phyloP scores from a whole-genome alignment of 2,113 vertebrate genomes.

The Calidris pugnax region DNA sequence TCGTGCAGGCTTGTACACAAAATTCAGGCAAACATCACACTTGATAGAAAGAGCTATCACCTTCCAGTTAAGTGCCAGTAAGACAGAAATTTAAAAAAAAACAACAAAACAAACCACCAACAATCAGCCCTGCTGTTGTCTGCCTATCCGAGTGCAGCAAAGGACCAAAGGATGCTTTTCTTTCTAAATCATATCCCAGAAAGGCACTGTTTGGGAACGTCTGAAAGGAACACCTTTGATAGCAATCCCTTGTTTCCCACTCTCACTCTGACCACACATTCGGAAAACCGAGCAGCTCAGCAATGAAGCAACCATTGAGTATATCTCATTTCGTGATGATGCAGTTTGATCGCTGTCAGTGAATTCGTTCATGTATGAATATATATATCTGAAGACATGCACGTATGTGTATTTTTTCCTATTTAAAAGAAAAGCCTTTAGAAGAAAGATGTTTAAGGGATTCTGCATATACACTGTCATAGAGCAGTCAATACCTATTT shows the following conservation, averaged over 20 bases:
- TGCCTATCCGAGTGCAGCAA: background rate
- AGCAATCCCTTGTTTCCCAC: background rate
- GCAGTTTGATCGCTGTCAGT: background rate
- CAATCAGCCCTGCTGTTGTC: background rate
- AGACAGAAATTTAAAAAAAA: background rate
- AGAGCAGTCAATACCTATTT: background rate
- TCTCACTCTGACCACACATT: background rate
- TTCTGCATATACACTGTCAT: background rate
- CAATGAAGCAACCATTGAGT: background rate
- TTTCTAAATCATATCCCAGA: background rate
- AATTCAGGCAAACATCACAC: background rate
- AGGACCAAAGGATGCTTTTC: background rate
- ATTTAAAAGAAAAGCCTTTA: background rate
- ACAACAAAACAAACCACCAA: background rate
- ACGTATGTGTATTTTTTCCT: background rate
- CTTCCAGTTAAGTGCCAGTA: background rate
- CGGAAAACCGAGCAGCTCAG: background rate
- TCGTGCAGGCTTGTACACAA: background rate
- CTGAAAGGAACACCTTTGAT: background rate
- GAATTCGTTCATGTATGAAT: background rate
- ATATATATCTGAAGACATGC: fast-evolving
- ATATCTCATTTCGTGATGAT: background rate
- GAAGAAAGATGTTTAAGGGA: background rate
- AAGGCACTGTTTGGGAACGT: background rate
- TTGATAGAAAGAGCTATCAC: background rate